Base-by-base conservation (phyloP, 2,888 invertebrate species). In the Lasiommata megera region DNA sequence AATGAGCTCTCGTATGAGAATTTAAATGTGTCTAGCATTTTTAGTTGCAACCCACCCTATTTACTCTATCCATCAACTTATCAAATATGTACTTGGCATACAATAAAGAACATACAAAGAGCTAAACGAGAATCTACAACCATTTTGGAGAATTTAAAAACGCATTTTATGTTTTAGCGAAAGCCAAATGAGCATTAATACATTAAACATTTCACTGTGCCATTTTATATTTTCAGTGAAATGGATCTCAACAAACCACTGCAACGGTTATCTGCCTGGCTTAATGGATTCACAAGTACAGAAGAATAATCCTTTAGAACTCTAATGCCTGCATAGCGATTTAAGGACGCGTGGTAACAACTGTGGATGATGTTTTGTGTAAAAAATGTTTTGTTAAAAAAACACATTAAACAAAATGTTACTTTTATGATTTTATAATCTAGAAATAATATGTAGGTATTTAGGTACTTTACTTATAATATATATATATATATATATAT, bases 241-340 rank as follows among this genome's bases (percentile, higher is more conserved):
- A 56, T 54, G 50, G 29, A 51, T 48, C 59, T 56, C 53, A 53
- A 56, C 56, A 53, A 59, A 62, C 54, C 59, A 53, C 38, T n/a
- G 52, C 48, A 43, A 48, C 61, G 48, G 59, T 41, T 52, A 52
- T 62, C 61, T 62, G 50, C 48, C 53, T 53, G 50, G 61, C 61
- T 56, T 50, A 60, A 60, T 56, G 59, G 61, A 59, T 62, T 62
- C 56, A 59, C 56, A 56, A 55, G 61, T 53, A 48, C 59, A 50
- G 54, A 59, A 61, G 61, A 59, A 62, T 59, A 59, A 62, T 56
- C 59, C 59, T 56, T 56, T 48, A 52, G 31, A 52, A 41, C 52
- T 52, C 29, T 34, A 52, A 55, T 56, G 47, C 55, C 50, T 51
- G 56, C 46, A 53, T 40, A 47, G 52, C 46, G 53, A 51, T 52